These are phyloP conservation scores for Hyppa rectilinea DNA, from an alignment of 2,888 invertebrate species.

Conservation along the genomic window DNA sequence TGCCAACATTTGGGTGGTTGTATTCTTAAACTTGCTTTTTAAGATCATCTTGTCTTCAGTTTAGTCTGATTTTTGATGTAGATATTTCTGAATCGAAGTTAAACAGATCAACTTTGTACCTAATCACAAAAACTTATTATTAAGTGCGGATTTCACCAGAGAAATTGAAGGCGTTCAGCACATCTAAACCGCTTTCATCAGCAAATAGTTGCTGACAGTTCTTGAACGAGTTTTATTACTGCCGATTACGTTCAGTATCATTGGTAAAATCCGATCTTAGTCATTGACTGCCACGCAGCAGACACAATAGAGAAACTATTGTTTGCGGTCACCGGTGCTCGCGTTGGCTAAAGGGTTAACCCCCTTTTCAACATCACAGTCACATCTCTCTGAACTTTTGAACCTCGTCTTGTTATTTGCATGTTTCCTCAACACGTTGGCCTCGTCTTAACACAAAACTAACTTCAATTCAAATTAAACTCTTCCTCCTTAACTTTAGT, in stretches of 20 bases:
- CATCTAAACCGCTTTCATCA: no score
- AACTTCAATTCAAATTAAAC: conserved; percentile 41
- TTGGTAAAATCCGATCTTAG: no score
- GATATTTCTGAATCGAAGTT: background rate
- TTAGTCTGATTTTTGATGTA: background rate
- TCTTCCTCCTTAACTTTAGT: conserved; percentile 18
- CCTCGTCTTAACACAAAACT: conserved; percentile 34
- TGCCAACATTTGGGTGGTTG: conserved; percentile 14
- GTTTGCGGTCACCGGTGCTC: no score
- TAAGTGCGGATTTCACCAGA: no score
- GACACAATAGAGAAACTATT: no score
- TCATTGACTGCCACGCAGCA: no score
- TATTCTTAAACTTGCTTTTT: conserved; percentile 1
- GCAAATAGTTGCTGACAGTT: no score
- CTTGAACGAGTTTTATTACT: no score
- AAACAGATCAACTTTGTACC: background rate
- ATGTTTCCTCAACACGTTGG: conserved; percentile 7
- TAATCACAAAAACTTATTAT: no score
- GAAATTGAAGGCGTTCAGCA: no score
- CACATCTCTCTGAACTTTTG: background rate
- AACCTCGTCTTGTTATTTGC: background rate
- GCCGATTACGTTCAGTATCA: no score
- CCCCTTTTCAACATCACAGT: background rate
- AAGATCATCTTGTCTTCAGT: background rate
- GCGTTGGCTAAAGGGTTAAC: no score